phyloP scores from a whole-genome alignment of 2,797 vertebrate genomes.

The Microctenopoma stevenorrisi region DNA sequence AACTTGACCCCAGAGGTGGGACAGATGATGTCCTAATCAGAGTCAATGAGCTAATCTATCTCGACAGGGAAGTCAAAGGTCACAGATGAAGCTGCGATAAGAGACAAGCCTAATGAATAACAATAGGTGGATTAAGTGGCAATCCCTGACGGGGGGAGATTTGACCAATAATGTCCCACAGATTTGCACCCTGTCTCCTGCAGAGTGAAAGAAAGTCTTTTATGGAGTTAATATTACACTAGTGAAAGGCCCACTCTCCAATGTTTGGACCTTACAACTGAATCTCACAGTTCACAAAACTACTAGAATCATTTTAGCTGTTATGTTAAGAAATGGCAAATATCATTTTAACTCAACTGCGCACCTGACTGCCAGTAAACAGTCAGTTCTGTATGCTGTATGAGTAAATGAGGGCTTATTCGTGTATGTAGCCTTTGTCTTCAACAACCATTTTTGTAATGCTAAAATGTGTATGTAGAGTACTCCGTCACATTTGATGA shows the following conservation, averaged over 20 bases:
- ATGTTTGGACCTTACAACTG: background rate
- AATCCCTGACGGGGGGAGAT: constrained; percentile 57
- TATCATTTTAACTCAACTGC: background rate
- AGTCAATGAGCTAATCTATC: constrained; percentile 76
- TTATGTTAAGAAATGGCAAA: background rate
- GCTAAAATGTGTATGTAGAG: too few species aligned
- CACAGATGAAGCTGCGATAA: constrained; percentile 76
- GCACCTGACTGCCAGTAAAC: constrained; percentile 1
- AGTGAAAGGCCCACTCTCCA: background rate
- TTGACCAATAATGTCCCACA: constrained; percentile 72
- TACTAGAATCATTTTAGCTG: background rate
- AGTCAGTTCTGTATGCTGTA: constrained; percentile 2
- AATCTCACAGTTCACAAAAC: background rate
- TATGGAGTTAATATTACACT: constrained; percentile 20
- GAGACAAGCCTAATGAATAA: constrained; percentile 78
- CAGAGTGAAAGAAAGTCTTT: constrained; percentile 30
- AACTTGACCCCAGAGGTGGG: constrained; percentile 75
- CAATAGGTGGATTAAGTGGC: constrained; percentile 78
- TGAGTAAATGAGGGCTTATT: constrained; percentile 1
- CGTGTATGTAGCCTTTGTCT: background rate
- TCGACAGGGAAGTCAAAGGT: constrained; percentile 76
- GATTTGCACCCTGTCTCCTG: constrained; percentile 62
- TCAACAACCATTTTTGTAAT: background rate
- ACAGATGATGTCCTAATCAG: constrained; percentile 74
- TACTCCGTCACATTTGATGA: too few species aligned